Evolutionary conservation across 2,888 invertebrate genomes (phyloP), one percentile per base, ranked within the genome.

Genomic region (Litoditis marina): DNA sequence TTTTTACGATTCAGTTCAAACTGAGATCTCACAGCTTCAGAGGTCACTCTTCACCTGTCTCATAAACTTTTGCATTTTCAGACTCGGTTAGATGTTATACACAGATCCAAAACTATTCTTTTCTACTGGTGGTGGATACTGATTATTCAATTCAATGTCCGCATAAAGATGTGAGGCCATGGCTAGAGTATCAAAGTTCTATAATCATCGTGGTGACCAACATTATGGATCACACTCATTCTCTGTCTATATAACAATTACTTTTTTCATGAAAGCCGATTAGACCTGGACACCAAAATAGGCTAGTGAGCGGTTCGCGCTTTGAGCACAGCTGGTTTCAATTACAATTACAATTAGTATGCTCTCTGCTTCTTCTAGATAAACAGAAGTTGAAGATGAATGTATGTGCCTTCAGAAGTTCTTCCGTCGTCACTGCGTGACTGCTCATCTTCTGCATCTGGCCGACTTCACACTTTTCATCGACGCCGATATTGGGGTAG

Each of bases 401-500:
- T n/a, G n/a, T n/a, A n/a, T n/a, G n/a, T n/a, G n/a, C n/a, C 61
- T 63, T 22, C 58, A 71, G 71, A 65, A 64, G 32, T 66, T 70
- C 53, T 71, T 71, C 62, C 66, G 68, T 16, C 59, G 71, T 2
- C 71, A 71, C 32, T 71, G 71, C 49, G 64, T 57, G 1, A 62
- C 60, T 8, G 58, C 61, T 16, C 51, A 60, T 11, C 53, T 66
- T 46, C 64, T 71, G 2, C 56, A 56, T 0, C 28, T 60, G 19
- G 28, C 11, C n/a, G 65, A 65, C n/a, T 59, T 58, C n/a, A 50
- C 66, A 11, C 39, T 68, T 4, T 71, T 71, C 36, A 22, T 71
- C 5, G 71, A 71, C 34, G 71, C 63, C 3, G 71, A 71, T 49
- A 71, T 71, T 30, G 71, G 67, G 16, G 52, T 71, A 1, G 63